These are phyloP conservation scores for Mionectes olivaceus DNA, from an alignment of 2,797 vertebrate species.

Conservation along the genomic window DNA sequence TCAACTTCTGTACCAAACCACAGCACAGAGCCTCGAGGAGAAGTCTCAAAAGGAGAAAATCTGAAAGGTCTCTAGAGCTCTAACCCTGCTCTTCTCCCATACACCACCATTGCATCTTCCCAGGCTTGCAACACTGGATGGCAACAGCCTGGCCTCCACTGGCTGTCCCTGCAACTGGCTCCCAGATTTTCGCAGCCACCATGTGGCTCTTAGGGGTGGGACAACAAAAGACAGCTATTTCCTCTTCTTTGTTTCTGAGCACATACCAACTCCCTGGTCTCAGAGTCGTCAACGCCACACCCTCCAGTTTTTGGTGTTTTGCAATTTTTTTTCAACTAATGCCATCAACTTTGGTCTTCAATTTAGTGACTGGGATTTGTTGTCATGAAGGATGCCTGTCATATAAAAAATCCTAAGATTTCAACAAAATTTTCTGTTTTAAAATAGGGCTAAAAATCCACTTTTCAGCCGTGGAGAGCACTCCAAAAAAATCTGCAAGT, in stretches of 20 bases:
- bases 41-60: not conserved
- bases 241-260: conserved; percentile 21
- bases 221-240: not conserved
- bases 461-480: not conserved
- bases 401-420: not conserved
- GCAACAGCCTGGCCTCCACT: not conserved
- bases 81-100: not conserved
- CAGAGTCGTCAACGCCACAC: not conserved
- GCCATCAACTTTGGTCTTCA: not conserved
- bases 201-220: rapidly evolving
- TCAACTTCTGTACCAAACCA: not conserved
- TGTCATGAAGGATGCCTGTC: not conserved
- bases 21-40: not conserved
- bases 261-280: not conserved
- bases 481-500: not conserved
- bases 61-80: not conserved
- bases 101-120: rapidly evolving
- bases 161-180: not conserved
- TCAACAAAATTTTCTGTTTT: not conserved
- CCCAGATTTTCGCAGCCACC: not conserved
- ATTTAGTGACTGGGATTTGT: not conserved
- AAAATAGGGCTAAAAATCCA: not conserved
- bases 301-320: not conserved
- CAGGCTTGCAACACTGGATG: not conserved
- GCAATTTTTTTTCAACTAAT: not conserved